Evolutionary conservation across 2,797 vertebrate genomes (phyloP).

Genomic region (Lindbergichthys nudifrons): DNA sequence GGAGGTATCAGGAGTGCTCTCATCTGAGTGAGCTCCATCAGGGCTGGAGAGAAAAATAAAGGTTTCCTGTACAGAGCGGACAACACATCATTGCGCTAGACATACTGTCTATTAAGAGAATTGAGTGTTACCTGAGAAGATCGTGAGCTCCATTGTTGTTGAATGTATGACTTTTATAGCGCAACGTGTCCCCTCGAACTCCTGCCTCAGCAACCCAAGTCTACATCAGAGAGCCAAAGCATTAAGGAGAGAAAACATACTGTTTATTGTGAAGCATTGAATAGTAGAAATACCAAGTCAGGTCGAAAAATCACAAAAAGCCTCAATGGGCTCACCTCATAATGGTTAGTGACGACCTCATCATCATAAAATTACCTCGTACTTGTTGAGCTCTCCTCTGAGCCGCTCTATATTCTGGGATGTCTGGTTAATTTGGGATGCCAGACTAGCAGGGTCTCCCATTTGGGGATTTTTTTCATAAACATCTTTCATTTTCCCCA

Average conservation of each 20-base stretch:
- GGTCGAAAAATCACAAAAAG: not conserved
- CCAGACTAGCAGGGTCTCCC: conserved; percentile 91
- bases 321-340: not conserved
- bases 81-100: not conserved
- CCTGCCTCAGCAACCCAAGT: conserved; percentile 90
- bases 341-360: not conserved
- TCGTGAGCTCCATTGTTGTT: conserved; percentile 88
- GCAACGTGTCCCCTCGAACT: conserved; percentile 81
- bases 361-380: conserved; percentile 84
- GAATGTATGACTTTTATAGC: conserved; percentile 82
- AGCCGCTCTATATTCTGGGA: conserved; percentile 89
- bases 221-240: conserved; percentile 61
- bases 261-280: not conserved
- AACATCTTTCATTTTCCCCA: conserved; percentile 95
- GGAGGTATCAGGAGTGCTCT: conserved; percentile 84
- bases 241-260: no score
- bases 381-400: conserved; percentile 88
- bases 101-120: not conserved
- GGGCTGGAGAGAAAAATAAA: conserved; percentile 73
- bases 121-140: conserved; percentile 81
- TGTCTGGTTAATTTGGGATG: conserved; percentile 90
- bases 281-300: not conserved
- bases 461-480: conserved; percentile 95
- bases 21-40: conserved; percentile 86
- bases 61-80: conserved; percentile 5